Base-by-base conservation (phyloP, 2,888 invertebrate species). In the Lysandra bellargus region DNA sequence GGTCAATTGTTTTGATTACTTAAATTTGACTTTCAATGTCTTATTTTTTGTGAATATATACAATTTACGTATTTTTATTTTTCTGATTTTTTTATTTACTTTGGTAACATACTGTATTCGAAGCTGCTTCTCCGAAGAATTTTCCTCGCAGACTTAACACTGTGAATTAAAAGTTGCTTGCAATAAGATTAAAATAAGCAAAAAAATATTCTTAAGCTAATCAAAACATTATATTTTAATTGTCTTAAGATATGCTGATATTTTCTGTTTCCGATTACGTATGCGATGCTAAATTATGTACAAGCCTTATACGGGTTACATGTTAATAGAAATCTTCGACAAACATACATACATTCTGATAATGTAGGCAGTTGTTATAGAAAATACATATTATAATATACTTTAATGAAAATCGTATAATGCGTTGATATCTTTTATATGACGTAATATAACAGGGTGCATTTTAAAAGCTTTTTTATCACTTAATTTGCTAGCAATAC, bases 191-290 rank as follows among this genome's bases (percentile, higher is more conserved):
- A 17, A 33, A 69, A 33, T 69, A 17, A 14, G 14, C 0, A 72
- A 17, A 17, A 23, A 37, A 14, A 7, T 17, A 72, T n/a, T 73
- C 33, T 69, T 4, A 40, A 44, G 40, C 14, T 73, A n/a, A 9
- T 74, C 14, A 5, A 73, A 14, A 80, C 81, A 79, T 78, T 81
- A 82, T 87, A 91, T 91, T 91, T 89, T 88, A 91, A 91, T 91
- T 92, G 92, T 90, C 89, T 64, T 64, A 40, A 86, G 90, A 89
- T 89, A 90, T 88, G 86, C 74, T 78, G 81, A 69, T 69, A 69
- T 80, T 84, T 85, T 85, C 84, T 85, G 85, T 84, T 85, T 85
- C 84, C 81, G 80, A 80, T 80, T 85, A 85, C 85, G 84, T 85
- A 85, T 85, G 84, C 87, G 44, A 74, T 74, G 74, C 74, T 74